phyloP scores from a whole-genome alignment of 2,797 vertebrate species.

The Zalophus californianus region DNA sequence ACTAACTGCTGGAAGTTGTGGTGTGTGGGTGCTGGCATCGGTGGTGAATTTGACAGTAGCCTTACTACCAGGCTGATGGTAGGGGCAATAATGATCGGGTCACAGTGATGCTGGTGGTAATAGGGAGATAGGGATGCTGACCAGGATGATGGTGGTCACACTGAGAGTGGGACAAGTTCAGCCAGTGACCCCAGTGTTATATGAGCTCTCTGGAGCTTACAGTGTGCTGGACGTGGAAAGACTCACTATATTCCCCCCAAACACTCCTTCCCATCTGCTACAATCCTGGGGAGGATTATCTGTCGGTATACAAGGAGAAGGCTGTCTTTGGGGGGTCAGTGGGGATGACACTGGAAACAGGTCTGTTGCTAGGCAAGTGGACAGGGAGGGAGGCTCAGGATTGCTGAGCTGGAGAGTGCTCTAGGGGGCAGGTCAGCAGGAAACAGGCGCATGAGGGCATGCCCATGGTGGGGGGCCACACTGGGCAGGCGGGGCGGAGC shows the following conservation, averaged over 20 bases:
- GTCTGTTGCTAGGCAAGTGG: neutral
- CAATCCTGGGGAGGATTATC: neutral
- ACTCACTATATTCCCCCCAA: neutral
- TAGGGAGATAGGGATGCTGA: neutral
- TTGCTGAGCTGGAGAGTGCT: slow-evolving; percentile 22
- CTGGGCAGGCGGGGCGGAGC: neutral
- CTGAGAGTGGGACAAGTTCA: neutral
- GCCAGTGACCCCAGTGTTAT: neutral
- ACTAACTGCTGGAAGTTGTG: neutral
- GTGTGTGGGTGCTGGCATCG: neutral
- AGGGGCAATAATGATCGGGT: neutral
- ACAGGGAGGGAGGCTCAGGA: neutral
- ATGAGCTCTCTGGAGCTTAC: neutral
- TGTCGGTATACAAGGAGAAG: neutral
- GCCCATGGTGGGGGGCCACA: neutral
- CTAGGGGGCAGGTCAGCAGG: slow-evolving; percentile 1
- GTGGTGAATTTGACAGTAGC: neutral
- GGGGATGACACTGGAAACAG: neutral
- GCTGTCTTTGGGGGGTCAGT: neutral
- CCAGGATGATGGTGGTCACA: too few species aligned
- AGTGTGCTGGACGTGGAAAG: neutral
- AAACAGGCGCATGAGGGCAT: slow-evolving; percentile 35
- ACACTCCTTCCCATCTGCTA: neutral
- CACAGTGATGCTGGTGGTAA: neutral
- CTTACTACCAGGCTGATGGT: neutral